These are phyloP conservation scores for Hephaestus fuliginosus DNA, from an alignment of 2,797 vertebrate species.

Conservation along the genomic window DNA sequence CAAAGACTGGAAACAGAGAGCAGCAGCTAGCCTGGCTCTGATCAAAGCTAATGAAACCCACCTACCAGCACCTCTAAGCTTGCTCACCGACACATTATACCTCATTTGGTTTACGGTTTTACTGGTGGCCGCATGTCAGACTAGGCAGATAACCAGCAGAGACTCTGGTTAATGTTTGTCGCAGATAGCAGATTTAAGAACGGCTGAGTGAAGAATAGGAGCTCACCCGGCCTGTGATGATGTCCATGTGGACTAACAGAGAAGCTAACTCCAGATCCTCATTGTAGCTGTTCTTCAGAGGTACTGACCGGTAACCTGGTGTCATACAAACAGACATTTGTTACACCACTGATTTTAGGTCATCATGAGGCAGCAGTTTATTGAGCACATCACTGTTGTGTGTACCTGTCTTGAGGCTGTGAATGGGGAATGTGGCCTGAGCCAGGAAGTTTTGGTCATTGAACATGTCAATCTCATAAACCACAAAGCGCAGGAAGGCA, in stretches of 20 bases:
- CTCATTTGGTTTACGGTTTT: neutral
- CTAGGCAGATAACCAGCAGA: neutral
- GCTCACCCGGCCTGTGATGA: conserved; percentile 90
- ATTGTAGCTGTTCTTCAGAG: conserved; percentile 98
- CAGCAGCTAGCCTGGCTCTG: neutral
- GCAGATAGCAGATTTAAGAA: neutral
- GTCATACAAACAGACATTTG: conserved; percentile 8
- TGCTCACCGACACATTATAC: neutral
- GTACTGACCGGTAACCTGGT: conserved; percentile 95
- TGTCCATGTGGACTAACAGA: conserved; percentile 92
- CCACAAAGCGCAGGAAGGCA: conserved; percentile 95
- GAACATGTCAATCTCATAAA: conserved; percentile 99
- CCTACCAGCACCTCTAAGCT: neutral
- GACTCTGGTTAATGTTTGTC: neutral
- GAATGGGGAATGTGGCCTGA: conserved; percentile 96
- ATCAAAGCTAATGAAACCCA: neutral
- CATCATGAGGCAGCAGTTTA: neutral
- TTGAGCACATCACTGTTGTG: neutral
- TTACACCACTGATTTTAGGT: neutral
- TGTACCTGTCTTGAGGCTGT: conserved; percentile 94
- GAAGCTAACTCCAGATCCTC: conserved; percentile 97
- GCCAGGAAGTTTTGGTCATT: conserved; percentile 98
- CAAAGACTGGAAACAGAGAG: neutral
- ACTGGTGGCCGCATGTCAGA: too few species aligned
- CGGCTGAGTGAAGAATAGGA: neutral